Conservation (phyloP, 2,888 invertebrate species). For the Caenorhabditis becei region DNA sequence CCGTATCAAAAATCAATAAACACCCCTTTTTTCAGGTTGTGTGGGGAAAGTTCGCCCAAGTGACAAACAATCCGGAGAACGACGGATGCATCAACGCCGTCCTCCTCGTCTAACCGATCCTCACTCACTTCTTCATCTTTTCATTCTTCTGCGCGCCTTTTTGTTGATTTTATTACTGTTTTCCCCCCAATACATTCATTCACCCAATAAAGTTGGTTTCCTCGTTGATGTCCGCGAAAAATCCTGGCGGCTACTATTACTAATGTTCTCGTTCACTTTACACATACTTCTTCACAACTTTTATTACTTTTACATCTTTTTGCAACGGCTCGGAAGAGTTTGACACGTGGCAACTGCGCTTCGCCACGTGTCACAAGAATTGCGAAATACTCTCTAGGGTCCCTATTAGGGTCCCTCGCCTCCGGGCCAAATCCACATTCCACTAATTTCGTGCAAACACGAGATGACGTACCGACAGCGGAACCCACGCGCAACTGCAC, state of each 20-base stretch:
- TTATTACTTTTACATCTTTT: constrained; percentile 7
- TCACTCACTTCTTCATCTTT: constrained; percentile 15
- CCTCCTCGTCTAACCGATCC: constrained; percentile 88
- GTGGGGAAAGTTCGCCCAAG: constrained; percentile 99
- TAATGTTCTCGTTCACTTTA: neutral
- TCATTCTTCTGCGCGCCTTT: constrained; percentile 23
- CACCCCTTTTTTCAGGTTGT: constrained; percentile 86
- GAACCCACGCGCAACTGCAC: constrained; percentile 43
- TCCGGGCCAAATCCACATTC: too few species aligned
- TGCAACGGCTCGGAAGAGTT: neutral
- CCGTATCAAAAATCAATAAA: neutral
- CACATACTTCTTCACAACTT: too few species aligned
- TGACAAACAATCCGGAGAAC: constrained; percentile 99
- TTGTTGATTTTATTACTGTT: constrained; percentile 59
- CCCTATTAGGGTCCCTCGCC: neutral
- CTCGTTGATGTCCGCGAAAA: constrained; percentile 4
- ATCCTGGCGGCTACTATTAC: neutral
- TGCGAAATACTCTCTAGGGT: constrained; percentile 11
- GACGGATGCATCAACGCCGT: constrained; percentile 99
- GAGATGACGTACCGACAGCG: constrained; percentile 35
- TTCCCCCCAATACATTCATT: neutral
- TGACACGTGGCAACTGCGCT: too few species aligned
- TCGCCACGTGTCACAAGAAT: constrained; percentile 18
- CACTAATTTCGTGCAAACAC: constrained; percentile 17
- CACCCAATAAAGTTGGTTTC: constrained; percentile 8